Base-by-base conservation (phyloP, 2,888 invertebrate species). In the Archips xylosteana region DNA sequence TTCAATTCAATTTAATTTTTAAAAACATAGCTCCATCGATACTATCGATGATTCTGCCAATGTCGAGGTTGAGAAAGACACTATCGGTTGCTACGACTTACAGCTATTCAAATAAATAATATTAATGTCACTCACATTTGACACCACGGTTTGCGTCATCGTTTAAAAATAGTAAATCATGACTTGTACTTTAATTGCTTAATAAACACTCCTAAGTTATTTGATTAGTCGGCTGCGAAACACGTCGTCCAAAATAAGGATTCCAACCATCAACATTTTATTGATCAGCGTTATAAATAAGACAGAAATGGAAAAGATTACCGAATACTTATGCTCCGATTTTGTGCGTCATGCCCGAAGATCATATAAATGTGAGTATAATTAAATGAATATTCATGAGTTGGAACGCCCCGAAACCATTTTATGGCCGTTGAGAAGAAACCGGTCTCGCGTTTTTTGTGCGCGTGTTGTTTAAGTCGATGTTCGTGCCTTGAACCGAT, bases 331-430 rank as follows among this genome's bases (percentile, higher is more conserved):
- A 86, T 76, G 76, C 78, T 76, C 76, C 78, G 79, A 81, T 83
- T 83, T 74, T 85, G 86, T 90, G 90, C 88, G 88, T 92, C 91
- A 91, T 88, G 74, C 84, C 85, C 82, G 78, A 86, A 86, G 86
- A 85, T 85, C 80, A 82, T 85, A 81, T 82, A 83, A 78, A 83
- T 85, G 81, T 74, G 60, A 69, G 69, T 86, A 85, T 87, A 88
- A 87, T 86, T 85, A 87, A 88, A 91, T 90, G 87, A 90, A 89
- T 90, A 92, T 92, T 92, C 89, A 91, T 88, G 87, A 82, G 82
- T 80, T 80, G 87, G 83, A 87, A 84, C 84, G 87, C 84, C 84
- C 84, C 85, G 83, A 85, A 88, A 88, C 87, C 85, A 89, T 89
- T 86, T 89, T 88, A 80, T 88, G 89, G 85, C 81, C 82, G 77